Base-by-base conservation (phyloP, 2,113 vertebrate genomes). In the Mungos mungo region DNA sequence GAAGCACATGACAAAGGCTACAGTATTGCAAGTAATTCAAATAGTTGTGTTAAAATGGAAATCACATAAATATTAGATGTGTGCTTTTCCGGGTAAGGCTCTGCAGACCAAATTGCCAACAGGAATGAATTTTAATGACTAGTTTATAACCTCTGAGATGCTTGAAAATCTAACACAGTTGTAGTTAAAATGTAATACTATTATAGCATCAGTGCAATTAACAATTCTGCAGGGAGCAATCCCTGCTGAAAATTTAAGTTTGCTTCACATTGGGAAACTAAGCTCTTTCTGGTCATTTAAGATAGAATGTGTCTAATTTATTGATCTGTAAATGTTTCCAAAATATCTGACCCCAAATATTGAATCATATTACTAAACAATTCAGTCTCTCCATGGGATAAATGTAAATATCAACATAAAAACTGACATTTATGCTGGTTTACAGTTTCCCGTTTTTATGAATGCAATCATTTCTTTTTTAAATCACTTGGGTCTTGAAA, bases 91-190 rank as follows among this genome's bases (percentile, higher is more conserved):
- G 5, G 50, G 81, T 71, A 85, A 94, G 31, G 27, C 88, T 95
- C 71, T 77, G 69, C 72, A 91, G 88, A 93, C 85, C 85, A 93
- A 95, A 90, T 11, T 97, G 96, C 88, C 94, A 97, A 98, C 41
- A 89, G 93, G 85, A 97, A 97, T 98, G 92, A 96, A 98, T 97
- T 96, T 98, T 97, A 97, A 97, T 93, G 88, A 85, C 88, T 91
- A 47, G 89, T 97, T 98, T 98, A 97, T 94, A 97, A 95, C 96
- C 97, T 91, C 63, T 77, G 91, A 97, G 96, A 90, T 97, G 82
- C 86, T 88, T 93, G 74, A 95, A 92, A 95, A 96, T 89, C 82
- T 93, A 95, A 52, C 93, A 98, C 63, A 93, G 45, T 96, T 95
- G 96, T 95, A 93, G 68, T 96, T 95, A 93, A 97, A 97, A 95